phyloP scores from a whole-genome alignment of 1,140 invertebrate genomes.

The Argopecten irradians region DNA sequence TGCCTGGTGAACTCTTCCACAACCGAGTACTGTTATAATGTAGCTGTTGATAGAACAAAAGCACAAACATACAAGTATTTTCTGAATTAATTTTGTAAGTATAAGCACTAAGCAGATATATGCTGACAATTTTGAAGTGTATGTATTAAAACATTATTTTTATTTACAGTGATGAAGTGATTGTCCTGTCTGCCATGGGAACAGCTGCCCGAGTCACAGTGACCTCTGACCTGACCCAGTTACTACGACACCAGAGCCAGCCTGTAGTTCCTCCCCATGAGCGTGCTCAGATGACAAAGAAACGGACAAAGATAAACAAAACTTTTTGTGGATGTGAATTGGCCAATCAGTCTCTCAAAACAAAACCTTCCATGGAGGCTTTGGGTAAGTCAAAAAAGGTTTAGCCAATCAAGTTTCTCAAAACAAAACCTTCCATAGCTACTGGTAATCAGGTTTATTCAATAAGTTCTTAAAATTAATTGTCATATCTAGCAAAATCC shows the following conservation, averaged over 20 bases:
- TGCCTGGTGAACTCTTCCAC: too few relatives aligned
- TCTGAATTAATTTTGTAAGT: too few relatives aligned
- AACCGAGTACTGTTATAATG: too few relatives aligned
- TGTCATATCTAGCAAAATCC: too few relatives aligned
- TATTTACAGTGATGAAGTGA: conserved; percentile 90
- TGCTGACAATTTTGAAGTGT: too few relatives aligned
- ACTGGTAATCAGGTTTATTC: conserved; percentile 57
- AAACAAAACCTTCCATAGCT: conserved; percentile 29
- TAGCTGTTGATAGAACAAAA: too few relatives aligned
- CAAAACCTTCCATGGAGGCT: not conserved
- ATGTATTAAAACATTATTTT: too few relatives aligned
- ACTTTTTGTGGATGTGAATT: conserved; percentile 73
- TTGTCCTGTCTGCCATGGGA: conserved; percentile 93
- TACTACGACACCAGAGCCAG: conserved; percentile 26
- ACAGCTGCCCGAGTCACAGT: conserved; percentile 90
- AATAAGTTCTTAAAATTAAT: too few relatives aligned
- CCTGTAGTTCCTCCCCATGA: conserved; percentile 31
- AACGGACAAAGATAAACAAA: conserved; percentile 70
- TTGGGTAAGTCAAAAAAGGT: not conserved
- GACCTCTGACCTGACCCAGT: conserved; percentile 53
- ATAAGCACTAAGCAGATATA: too few relatives aligned
- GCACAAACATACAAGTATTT: too few relatives aligned
- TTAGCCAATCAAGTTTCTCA: conserved; percentile 69
- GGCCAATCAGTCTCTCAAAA: conserved; percentile 67
- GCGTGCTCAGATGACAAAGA: conserved; percentile 36